phyloP scores from a whole-genome alignment of 2,797 vertebrate genomes.

The Aphelocoma californica region DNA sequence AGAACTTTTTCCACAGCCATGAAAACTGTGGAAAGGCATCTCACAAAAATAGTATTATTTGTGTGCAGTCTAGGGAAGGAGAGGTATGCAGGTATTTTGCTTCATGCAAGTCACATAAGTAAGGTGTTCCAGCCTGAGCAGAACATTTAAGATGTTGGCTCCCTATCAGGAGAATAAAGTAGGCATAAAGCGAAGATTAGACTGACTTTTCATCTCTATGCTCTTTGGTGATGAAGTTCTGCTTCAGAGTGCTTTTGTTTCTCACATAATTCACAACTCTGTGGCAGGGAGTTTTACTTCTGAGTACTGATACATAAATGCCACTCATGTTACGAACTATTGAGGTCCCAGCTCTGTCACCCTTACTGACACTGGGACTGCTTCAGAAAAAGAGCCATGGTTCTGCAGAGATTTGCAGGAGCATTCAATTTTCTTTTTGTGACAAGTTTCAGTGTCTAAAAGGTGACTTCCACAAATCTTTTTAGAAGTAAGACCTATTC shows the following conservation, averaged over 20 bases:
- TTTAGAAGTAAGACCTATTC: background rate
- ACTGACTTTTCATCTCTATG: background rate
- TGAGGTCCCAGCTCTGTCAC: background rate
- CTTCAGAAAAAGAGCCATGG: background rate
- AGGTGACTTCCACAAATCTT: background rate
- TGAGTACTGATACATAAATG: background rate
- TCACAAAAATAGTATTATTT: background rate
- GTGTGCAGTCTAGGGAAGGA: background rate
- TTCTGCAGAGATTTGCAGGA: background rate
- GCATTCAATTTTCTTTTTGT: background rate
- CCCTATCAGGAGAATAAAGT: background rate
- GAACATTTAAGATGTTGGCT: background rate
- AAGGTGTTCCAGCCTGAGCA: background rate
- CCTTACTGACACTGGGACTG: background rate
- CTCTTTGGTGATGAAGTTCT: background rate
- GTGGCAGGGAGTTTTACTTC: background rate
- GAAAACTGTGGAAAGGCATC: background rate
- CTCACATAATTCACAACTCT: background rate
- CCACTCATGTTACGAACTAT: background rate
- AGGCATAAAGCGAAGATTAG: background rate
- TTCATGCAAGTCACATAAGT: background rate
- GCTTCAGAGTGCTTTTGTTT: background rate
- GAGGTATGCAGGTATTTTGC: background rate
- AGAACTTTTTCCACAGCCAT: background rate
- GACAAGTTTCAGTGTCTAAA: background rate